Evolutionary conservation across 1,140 invertebrate genomes (phyloP).

Genomic region (Pseudomyrmex gracilis): DNA sequence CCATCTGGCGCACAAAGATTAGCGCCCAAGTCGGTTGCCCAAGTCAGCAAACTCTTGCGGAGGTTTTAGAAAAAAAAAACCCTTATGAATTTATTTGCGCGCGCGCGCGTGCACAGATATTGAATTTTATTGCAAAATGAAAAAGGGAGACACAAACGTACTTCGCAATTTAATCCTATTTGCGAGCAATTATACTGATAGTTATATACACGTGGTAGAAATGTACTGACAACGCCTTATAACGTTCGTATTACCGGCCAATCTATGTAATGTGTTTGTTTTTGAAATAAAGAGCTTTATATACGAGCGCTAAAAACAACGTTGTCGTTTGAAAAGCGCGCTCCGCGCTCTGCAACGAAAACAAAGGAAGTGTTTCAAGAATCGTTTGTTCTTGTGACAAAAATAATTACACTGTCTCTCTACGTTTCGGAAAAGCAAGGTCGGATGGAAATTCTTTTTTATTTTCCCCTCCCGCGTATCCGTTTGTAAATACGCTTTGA

Average conservation of each 20-base stretch:
- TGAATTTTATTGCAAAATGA: neutral
- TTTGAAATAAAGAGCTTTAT: too few relatives aligned
- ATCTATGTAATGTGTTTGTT: too few relatives aligned
- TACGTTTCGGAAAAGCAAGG: neutral
- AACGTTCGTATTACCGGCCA: too few relatives aligned
- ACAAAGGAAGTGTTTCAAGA: constrained; percentile 3
- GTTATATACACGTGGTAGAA: neutral
- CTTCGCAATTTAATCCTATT: neutral
- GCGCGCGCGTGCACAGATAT: neutral
- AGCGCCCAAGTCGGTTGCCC: neutral
- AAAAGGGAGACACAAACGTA: too few relatives aligned
- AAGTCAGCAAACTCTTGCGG: neutral
- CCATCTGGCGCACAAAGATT: neutral
- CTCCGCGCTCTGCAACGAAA: neutral
- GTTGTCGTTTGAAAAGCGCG: too few relatives aligned
- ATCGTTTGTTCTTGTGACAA: constrained; percentile 21
- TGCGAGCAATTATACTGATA: neutral
- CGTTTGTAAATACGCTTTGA: constrained; percentile 48
- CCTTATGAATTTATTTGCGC: neutral
- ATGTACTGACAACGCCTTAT: too few relatives aligned
- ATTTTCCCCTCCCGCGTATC: neutral
- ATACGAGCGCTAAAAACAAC: too few relatives aligned
- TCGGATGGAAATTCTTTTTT: neutral
- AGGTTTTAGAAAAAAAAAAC: neutral
- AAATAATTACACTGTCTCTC: constrained; percentile 37